phyloP scores from a whole-genome alignment of 2,888 invertebrate genomes.

The Sphecodes monilicornis region DNA sequence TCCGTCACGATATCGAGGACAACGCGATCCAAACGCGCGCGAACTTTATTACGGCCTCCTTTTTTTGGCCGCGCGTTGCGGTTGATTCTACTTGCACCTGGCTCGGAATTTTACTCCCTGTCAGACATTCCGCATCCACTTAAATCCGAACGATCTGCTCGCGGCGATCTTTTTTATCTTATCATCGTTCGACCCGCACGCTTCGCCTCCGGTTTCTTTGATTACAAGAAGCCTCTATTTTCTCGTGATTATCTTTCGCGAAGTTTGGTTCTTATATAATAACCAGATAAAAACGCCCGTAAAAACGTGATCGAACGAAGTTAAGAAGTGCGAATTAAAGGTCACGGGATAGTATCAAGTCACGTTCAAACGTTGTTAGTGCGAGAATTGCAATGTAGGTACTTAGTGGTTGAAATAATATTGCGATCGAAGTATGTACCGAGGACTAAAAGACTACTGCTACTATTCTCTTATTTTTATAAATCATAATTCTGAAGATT shows the following conservation, averaged over 20 bases:
- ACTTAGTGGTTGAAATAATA: conserved; percentile 1
- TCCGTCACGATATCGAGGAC: conserved; percentile 38
- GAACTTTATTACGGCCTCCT: conserved; percentile 46
- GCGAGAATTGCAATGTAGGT: neutral
- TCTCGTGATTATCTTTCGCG: conserved; percentile 4
- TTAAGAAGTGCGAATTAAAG: conserved; percentile 8
- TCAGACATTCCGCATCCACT: conserved; percentile 48
- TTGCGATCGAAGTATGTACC: neutral
- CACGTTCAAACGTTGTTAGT: conserved; percentile 7
- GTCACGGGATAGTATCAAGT: neutral
- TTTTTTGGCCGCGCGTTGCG: conserved; percentile 40
- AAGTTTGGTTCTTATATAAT: conserved; percentile 2
- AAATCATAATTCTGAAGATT: neutral
- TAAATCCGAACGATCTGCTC: conserved; percentile 13
- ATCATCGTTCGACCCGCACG: conserved; percentile 1
- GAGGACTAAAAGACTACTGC: neutral
- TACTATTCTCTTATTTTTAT: neutral
- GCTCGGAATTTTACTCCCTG: conserved; percentile 28
- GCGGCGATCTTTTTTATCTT: neutral
- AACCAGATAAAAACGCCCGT: neutral
- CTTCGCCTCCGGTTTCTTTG: neutral
- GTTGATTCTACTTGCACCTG: conserved; percentile 43
- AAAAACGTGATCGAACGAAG: conserved; percentile 1
- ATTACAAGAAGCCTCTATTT: conserved; percentile 2
- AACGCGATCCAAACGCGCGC: conserved; percentile 37